phyloP scores from a whole-genome alignment of 1,140 invertebrate genomes.

The Laupala kohalensis region DNA sequence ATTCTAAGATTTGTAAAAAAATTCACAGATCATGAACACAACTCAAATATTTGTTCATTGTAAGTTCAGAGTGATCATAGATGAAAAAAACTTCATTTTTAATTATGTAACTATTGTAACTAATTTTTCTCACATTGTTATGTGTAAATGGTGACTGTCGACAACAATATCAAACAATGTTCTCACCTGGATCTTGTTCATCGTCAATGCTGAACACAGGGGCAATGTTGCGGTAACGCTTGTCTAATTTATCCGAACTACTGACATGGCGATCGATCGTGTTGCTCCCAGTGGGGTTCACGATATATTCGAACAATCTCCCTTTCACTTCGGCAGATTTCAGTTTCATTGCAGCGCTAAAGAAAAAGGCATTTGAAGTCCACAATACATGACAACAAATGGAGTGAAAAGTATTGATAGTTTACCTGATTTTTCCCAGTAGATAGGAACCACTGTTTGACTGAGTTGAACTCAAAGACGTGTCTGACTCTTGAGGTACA shows the following conservation, averaged over 20 bases:
- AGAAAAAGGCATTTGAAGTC: constrained; percentile 2
- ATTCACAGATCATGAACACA: too few relatives aligned
- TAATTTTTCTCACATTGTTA: too few relatives aligned
- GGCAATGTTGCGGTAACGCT: constrained; percentile 76
- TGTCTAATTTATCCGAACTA: constrained; percentile 64
- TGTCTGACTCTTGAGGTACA: constrained; percentile 30
- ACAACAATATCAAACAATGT: too few relatives aligned
- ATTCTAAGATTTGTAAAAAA: too few relatives aligned
- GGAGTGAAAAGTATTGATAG: too few relatives aligned
- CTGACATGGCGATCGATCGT: constrained; percentile 54
- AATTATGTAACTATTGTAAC: too few relatives aligned
- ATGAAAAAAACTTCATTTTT: too few relatives aligned
- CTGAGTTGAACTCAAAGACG: neutral
- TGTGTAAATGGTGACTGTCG: too few relatives aligned
- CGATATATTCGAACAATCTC: constrained; percentile 87
- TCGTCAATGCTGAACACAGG: constrained; percentile 93
- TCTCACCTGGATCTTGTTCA: constrained; percentile 54
- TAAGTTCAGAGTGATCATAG: too few relatives aligned
- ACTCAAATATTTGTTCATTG: too few relatives aligned
- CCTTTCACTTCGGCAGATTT: constrained; percentile 86
- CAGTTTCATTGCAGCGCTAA: constrained; percentile 55
- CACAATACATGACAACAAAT: neutral
- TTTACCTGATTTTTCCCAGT: constrained; percentile 56
- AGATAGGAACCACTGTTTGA: constrained; percentile 34
- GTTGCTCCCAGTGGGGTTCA: constrained; percentile 57